Conservation (phyloP, 2,797 vertebrate species). For the Tiaroga cobitis region DNA sequence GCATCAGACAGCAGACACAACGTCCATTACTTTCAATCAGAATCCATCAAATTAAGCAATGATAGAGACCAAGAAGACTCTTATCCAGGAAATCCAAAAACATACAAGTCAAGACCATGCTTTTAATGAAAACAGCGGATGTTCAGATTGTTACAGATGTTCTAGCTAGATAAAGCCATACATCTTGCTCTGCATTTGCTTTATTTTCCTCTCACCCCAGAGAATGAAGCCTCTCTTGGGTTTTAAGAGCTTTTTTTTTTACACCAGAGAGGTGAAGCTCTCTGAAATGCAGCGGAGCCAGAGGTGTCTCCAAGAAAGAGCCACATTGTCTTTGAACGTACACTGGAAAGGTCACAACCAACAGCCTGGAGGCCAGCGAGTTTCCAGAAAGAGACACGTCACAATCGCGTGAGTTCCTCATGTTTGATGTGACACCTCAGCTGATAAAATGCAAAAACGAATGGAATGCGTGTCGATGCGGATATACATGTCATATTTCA, state of each 20-base stretch:
- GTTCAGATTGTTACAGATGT: not conserved
- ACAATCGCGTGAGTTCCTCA: not conserved
- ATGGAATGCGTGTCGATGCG: not conserved
- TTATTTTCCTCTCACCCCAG: conserved; percentile 8
- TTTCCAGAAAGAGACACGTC: not conserved
- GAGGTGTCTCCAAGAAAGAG: conserved; percentile 18
- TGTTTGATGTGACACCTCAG: conserved; percentile 8
- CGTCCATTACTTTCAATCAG: not conserved
- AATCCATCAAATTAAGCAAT: conserved; percentile 15
- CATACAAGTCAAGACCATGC: not conserved
- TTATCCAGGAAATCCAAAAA: not conserved
- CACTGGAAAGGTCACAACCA: not conserved
- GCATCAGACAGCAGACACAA: not conserved
- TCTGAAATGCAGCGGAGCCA: not conserved
- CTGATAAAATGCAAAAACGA: not conserved
- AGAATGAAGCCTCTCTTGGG: not conserved
- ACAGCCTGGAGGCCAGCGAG: not conserved
- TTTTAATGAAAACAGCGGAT: not conserved
- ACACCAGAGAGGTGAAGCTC: not conserved
- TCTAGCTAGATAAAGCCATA: not conserved
- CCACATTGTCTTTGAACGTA: not conserved
- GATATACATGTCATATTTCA: not conserved
- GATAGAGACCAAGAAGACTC: not conserved
- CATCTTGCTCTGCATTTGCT: not conserved
- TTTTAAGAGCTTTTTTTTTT: not conserved